phyloP scores from a whole-genome alignment of 2,797 vertebrate genomes.

The Spatula versicolor region DNA sequence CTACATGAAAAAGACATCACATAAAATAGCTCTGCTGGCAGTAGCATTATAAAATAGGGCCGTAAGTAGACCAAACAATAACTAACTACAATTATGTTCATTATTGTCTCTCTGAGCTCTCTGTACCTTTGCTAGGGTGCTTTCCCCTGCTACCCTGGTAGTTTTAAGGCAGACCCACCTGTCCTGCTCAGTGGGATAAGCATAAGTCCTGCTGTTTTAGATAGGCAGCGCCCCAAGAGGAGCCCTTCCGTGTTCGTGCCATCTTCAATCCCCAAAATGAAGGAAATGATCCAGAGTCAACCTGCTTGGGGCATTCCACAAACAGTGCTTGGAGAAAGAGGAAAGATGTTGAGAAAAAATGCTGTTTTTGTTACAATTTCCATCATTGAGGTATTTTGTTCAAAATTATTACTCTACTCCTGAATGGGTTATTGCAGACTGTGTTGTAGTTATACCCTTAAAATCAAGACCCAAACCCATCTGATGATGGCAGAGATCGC shows the following conservation, averaged over 20 bases:
- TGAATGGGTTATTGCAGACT: not conserved
- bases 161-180: not conserved
- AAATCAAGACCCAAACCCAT: not conserved
- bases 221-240: not conserved
- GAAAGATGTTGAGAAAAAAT: not conserved
- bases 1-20: conserved; percentile 71
- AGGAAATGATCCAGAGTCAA: not conserved
- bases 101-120: conserved; percentile 39
- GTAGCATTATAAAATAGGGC: conserved; percentile 11
- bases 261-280: not conserved
- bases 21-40: conserved; percentile 64
- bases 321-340: not conserved
- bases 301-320: not conserved
- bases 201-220: not conserved
- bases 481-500: not conserved
- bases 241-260: not conserved
- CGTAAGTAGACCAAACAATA: conserved; percentile 68
- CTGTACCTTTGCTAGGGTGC: not conserved
- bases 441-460: not conserved
- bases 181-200: not conserved
- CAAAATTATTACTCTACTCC: not conserved
- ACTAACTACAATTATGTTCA: conserved; percentile 67
- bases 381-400: not conserved
- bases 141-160: not conserved
- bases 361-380: not conserved